Evolutionary conservation across 1,140 invertebrate species (phyloP), one percentile per base, ranked within the genome.

Genomic region (Tyrophagus putrescentiae): DNA sequence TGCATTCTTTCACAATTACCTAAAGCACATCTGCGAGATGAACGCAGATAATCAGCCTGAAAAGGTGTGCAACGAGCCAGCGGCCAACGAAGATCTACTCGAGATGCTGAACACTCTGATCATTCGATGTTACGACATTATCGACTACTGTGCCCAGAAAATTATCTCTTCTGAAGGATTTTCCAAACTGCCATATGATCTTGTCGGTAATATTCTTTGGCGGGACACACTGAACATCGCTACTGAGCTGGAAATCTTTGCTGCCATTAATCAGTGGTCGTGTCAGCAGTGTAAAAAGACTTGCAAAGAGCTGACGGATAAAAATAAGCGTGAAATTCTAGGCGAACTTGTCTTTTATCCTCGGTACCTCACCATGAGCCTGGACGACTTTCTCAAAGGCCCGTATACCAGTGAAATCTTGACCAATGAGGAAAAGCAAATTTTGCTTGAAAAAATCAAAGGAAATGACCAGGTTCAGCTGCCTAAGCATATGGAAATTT

Each of bases 231-330:
- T 67, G 6, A 57, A 62, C 25, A 54, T 70, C 9, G 50, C 18
- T 41, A 67, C 65, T 9, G 66, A 68, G 60, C 52, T 64, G 13
- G 39, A 62, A 9, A 62, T 65, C 4, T 70, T 65, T 52, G 53
- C 65, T 45, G 62, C 61, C 7, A 23, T 65, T 36, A 63, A 77
- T 23, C 75, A 79, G 57, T 85, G 83, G 82, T 76, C 79, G 6
- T 78, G 76, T 23, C 77, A 80, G 4, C 77, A 80, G 53, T 84
- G 82, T 65, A 78, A 79, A 59, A 73, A 80, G 44, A 72, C 72
- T 28, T 79, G 81, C 29, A 65, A 79, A 29, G 80, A 82, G 60
- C 68, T 83, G 25, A 79, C 76, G 3, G 65, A 76, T 1, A 68
- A 67, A 7, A 83, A 82, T 65, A 78, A 78, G 48, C 73, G 82